Evolutionary conservation across 1,140 invertebrate species (phyloP).

Genomic region (Branchinecta lindahli): DNA sequence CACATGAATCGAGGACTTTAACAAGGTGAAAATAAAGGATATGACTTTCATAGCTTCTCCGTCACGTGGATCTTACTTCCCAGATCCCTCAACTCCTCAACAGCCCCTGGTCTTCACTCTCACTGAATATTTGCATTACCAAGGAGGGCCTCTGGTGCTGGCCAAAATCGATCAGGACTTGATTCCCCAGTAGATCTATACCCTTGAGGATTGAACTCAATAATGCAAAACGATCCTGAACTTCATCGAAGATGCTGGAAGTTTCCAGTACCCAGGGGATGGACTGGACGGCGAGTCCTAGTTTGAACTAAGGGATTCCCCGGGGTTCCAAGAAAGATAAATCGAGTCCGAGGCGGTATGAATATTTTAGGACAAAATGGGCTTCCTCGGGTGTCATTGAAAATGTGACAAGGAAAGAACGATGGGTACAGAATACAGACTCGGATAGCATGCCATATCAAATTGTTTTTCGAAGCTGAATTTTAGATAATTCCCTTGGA

Average conservation of each 20-base stretch:
- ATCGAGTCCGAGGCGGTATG: not conserved
- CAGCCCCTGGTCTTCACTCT: too few relatives aligned
- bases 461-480: too few relatives aligned
- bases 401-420: not conserved
- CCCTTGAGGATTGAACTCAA: not conserved
- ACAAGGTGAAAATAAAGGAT: too few relatives aligned
- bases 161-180: not conserved
- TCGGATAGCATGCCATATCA: too few relatives aligned
- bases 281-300: conserved; percentile 1
- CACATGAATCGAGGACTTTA: too few relatives aligned
- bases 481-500: too few relatives aligned
- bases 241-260: conserved; percentile 10
- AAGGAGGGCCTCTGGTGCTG: too few relatives aligned
- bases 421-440: not conserved
- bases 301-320: not conserved
- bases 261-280: not conserved
- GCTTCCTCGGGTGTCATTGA: not conserved
- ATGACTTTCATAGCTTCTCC: too few relatives aligned
- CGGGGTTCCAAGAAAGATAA: not conserved
- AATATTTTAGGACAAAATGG: conserved; percentile 7
- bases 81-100: too few relatives aligned
- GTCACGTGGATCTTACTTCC: too few relatives aligned
- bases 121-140: too few relatives aligned
- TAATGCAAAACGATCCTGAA: conserved; percentile 8
- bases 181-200: not conserved